Evolutionary conservation across 2,888 invertebrate species (phyloP), one percentile per base, ranked within the genome.

Genomic region (Chloromyia formosa): DNA sequence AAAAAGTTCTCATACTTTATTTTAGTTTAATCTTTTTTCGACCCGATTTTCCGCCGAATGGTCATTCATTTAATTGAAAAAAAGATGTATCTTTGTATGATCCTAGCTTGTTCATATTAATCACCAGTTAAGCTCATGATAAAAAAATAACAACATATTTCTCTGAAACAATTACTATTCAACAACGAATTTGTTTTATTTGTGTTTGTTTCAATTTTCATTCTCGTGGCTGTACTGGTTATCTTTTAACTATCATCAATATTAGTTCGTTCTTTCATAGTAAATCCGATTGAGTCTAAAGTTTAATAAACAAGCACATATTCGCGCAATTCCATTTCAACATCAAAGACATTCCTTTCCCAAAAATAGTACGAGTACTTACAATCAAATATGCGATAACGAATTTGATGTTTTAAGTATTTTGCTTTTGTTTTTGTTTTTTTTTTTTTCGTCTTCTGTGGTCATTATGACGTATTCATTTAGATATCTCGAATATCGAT

Each of bases 241-340:
- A 60, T 60, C 23, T 60, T 23, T n/a, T n/a, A 14, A 23, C 60
- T 23, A 60, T 60, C 27, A 14, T 23, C 27, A 22, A 27, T 60
- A 18, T 56, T 56, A 60, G 10, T 14, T 22, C n/a, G 4, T 60
- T 20, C 23, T 60, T n/a, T 35, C 7, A 35, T 22, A 60, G 60
- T 60, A 60, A 49, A n/a, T 49, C 49, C 49, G 49, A 49, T 49
- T 14, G 23, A 10, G 60, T 60, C 27, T 23, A 60, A 60, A 60
- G 60, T 60, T 23, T 23, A 60, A 10, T 20, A 35, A 35, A 35
- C 27, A 35, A 35, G 27, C 27, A 7, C 27, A 35, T 60, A 60
- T 27, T 60, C 7, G 22, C 18, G 56, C 60, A 14, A 60, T 22
- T 60, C 23, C 27, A 60, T 10, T 27, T 27, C 23, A 27, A 60